Evolutionary conservation across 2,113 vertebrate species (phyloP).

Genomic region (Balaeniceps rex): DNA sequence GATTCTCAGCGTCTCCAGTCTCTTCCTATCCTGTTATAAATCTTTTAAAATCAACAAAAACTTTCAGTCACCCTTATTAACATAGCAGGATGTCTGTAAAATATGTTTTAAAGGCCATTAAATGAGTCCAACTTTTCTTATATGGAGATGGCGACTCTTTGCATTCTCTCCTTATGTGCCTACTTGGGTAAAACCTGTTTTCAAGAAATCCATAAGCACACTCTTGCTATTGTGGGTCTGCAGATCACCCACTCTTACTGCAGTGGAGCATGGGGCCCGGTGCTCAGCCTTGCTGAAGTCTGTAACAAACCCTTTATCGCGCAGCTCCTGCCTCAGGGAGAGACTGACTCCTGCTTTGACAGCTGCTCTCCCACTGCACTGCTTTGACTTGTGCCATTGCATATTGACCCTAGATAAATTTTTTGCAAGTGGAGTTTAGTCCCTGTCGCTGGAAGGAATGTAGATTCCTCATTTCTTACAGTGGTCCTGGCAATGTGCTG

Average conservation of each 20-base stretch:
- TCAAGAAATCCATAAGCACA: background rate
- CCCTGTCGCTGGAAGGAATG: background rate
- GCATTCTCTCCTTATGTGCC: background rate
- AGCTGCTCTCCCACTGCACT: background rate
- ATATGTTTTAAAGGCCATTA: background rate
- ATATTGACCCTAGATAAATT: background rate
- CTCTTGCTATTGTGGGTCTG: background rate
- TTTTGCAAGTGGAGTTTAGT: background rate
- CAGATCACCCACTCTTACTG: background rate
- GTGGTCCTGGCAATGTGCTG: background rate
- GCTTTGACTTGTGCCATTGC: background rate
- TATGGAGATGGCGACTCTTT: accelerated
- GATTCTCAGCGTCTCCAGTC: background rate
- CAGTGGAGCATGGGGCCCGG: background rate
- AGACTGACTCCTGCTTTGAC: background rate
- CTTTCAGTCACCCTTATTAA: background rate
- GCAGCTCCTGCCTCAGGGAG: background rate
- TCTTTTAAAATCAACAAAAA: background rate
- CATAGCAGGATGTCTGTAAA: background rate
- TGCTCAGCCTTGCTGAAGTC: background rate
- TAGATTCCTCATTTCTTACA: background rate
- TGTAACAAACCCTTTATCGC: background rate
- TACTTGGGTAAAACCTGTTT: background rate
- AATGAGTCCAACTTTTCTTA: background rate
- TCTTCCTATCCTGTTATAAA: background rate